Base-by-base conservation (phyloP, 1,140 invertebrate genomes). In the Aphaenogaster floridana region DNA sequence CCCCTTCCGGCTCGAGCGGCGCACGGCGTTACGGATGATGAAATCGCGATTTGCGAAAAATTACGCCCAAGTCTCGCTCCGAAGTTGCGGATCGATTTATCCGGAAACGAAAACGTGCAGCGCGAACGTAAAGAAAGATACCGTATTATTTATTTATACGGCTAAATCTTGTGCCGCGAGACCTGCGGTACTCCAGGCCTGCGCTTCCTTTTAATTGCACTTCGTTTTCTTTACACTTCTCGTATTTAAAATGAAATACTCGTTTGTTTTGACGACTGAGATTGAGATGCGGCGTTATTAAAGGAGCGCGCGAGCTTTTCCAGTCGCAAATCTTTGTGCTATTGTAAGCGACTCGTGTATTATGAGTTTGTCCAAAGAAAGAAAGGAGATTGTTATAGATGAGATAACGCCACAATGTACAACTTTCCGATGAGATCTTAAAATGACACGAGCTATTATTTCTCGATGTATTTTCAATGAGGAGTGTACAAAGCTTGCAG, bases 271-370 rank as follows among this genome's bases (percentile, higher is more conserved):
- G 76, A 78, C 15, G 15, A 5, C 9, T 78, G 28, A 54, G 9
- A 64, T 42, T 69, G 21, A 69, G n/a, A 54, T 80, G 5, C 64
- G 17, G 13, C n/a, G 66, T 69, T 69, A 81, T 71, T 28, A 69
- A 81, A 54, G n/a, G 39, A 68, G 39, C 6, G 39, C 6, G 45
- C 59, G 4, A 36, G 59, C n/a, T 80, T 54, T 52, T 69, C 8
- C 34, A 52, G 7, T 68, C 34, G 36, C 34, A 54, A 21, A 54
- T 69, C n/a, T 69, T 36, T 9, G 34, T 64, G 36, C 11, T 36
- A 45, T 61, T 50, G n/a, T 50, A 54, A 81, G 34, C 50, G 21
- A 69, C 21, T 17, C n/a, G 34, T 28, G 48, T 36, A 42, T 54
- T 71, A 71, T n/a, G 9, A 54, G 11, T 81, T 80, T 17, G n/a